Conservation (phyloP, 2,797 vertebrate species). For the Varecia variegata region DNA sequence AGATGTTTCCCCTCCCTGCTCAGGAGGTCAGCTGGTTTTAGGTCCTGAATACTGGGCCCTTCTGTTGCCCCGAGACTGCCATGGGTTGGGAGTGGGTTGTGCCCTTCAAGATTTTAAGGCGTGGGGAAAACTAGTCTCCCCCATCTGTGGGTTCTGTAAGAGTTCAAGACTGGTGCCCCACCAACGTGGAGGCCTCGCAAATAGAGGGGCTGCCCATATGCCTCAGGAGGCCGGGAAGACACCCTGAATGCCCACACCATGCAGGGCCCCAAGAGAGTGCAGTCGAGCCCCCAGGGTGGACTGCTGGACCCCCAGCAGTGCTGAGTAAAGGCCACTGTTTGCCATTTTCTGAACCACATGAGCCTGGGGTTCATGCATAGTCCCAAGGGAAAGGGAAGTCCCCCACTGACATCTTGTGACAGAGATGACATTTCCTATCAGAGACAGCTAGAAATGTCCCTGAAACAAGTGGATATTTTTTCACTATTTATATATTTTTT, state of each 20-base stretch:
- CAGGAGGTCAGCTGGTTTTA: neutral
- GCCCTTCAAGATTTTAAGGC: neutral
- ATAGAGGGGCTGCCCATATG: neutral
- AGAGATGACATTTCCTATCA: neutral
- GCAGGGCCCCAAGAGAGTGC: neutral
- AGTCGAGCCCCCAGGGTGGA: neutral
- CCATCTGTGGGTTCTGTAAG: neutral
- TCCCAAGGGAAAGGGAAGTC: too few relatives aligned
- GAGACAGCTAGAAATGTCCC: neutral
- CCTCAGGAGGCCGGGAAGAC: neutral
- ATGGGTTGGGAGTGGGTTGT: neutral
- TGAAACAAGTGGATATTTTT: neutral
- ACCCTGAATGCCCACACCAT: rapidly evolving
- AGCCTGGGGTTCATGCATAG: neutral
- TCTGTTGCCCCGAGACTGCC: neutral
- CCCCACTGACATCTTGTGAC: neutral
- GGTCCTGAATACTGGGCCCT: neutral
- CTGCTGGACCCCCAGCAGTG: rapidly evolving
- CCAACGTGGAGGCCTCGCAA: neutral
- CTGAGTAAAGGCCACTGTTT: neutral
- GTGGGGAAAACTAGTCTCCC: neutral
- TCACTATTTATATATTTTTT: neutral
- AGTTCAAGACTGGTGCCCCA: neutral
- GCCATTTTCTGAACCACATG: neutral
- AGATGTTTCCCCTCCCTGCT: neutral